These are phyloP conservation scores for Podotricha telesiphe DNA, from an alignment of 2,888 invertebrate species.

Conservation along the genomic window DNA sequence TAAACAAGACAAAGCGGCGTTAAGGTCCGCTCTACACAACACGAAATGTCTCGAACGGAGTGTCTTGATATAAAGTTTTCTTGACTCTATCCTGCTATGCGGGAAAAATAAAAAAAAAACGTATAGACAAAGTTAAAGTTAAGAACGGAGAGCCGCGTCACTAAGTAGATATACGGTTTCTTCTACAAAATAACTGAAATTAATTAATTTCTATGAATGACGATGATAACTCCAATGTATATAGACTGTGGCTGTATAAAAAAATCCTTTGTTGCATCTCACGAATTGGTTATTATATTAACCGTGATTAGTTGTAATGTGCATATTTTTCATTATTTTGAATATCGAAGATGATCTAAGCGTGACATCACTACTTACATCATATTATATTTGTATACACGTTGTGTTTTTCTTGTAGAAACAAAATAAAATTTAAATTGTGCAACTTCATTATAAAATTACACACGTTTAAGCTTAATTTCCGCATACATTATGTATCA, in stretches of 20 bases:
- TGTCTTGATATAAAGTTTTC: too few relatives aligned
- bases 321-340: conserved; percentile 18
- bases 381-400: conserved; percentile 1
- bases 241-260: neutral
- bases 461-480: too few relatives aligned
- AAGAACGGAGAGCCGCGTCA: neutral
- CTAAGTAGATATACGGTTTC: neutral
- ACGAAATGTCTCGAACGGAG: too few relatives aligned
- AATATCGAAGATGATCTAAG: conserved; percentile 21
- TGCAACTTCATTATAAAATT: too few relatives aligned
- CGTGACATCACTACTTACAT: conserved; percentile 29
- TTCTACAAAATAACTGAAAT: too few relatives aligned
- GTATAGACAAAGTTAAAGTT: neutral
- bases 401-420: neutral
- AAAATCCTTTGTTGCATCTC: conserved; percentile 1
- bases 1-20: too few relatives aligned
- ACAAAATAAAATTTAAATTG: too few relatives aligned
- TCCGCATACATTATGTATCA: too few relatives aligned
- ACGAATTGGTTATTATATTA: conserved; percentile 17
- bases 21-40: too few relatives aligned
- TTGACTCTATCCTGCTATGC: too few relatives aligned
- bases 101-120: too few relatives aligned
- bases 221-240: neutral
- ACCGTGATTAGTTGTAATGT: conserved; percentile 14
- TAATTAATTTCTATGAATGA: too few relatives aligned